Evolutionary conservation across 2,888 invertebrate genomes (phyloP).

Genomic region (Mechanitis messenoides): DNA sequence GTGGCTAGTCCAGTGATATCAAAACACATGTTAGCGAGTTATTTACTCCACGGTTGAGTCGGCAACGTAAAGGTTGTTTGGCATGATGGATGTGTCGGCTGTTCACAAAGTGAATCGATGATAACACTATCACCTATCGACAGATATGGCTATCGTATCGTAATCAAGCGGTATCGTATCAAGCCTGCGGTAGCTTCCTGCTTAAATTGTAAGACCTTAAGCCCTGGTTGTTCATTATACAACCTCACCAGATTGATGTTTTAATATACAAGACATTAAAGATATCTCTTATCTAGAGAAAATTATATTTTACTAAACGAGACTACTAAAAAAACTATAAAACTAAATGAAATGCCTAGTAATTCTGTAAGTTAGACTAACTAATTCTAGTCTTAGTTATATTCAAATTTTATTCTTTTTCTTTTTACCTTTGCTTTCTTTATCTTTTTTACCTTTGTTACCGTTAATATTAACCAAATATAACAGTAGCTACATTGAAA

Average conservation of each 20-base stretch:
- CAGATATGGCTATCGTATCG: conserved; percentile 41
- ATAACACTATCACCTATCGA: conserved; percentile 60
- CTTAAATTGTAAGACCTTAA: conserved; percentile 47
- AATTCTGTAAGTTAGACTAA: no score
- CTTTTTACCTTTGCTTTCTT: no score
- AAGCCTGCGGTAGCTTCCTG: conserved; percentile 39
- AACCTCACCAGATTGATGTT: conserved; percentile 54
- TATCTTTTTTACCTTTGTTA: no score
- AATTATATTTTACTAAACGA: no score
- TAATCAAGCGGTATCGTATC: conserved; percentile 31
- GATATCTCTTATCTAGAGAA: neutral
- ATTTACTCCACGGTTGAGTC: conserved; percentile 60
- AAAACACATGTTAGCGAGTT: conserved; percentile 65
- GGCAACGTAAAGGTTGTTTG: conserved; percentile 63
- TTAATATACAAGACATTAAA: conserved; percentile 40
- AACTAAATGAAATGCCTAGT: no score
- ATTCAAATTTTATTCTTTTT: no score
- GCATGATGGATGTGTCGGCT: conserved; percentile 72
- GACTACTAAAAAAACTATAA: neutral
- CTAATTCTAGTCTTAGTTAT: no score
- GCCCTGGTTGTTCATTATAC: conserved; percentile 65
- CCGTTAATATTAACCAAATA: no score
- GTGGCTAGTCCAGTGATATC: conserved; percentile 65
- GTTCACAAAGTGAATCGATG: conserved; percentile 67
- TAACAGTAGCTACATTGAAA: no score